A percentile compares a stretch with the other conserved stretches of the same genome.
Evolutionary conservation across 1,140 invertebrate genomes (phyloP).

Genomic region (Cotesia chilonis): DNA sequence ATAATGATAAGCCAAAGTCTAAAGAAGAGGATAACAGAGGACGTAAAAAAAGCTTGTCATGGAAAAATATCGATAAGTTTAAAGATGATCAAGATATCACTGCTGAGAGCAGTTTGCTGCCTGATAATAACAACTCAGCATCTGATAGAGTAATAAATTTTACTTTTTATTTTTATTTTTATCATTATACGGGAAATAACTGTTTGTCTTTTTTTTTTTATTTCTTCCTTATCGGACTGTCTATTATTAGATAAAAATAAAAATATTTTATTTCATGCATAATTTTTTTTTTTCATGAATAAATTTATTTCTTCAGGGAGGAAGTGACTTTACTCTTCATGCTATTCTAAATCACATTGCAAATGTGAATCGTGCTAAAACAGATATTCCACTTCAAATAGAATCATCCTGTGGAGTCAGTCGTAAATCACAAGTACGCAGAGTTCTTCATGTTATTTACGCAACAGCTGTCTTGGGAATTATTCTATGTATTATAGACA

Average conservation of each 20-base stretch:
- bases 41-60: constrained; percentile 58
- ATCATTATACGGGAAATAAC: not conserved
- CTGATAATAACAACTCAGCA: constrained; percentile 43
- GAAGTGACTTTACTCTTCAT: constrained; percentile 64
- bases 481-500: constrained; percentile 65
- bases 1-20: constrained; percentile 45
- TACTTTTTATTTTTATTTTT: constrained; percentile 18
- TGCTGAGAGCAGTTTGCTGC: constrained; percentile 59
- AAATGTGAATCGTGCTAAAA: constrained; percentile 68
- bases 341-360: constrained; percentile 72
- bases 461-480: constrained; percentile 67
- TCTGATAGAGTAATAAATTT: not conserved
- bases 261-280: constrained; percentile 8
- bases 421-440: constrained; percentile 62
- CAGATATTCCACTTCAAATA: constrained; percentile 56
- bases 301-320: constrained; percentile 42
- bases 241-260: not conserved
- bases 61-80: constrained; percentile 54
- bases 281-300: too few relatives aligned
- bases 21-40: constrained; percentile 51
- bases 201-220: too few relatives aligned
- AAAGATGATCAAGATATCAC: constrained; percentile 59
- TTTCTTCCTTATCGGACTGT: too few relatives aligned
- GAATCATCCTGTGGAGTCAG: constrained; percentile 57
- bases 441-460: constrained; percentile 66